These are phyloP conservation scores for Tetramorium alpestre DNA, from an alignment of 1,140 invertebrate species.

Conservation along the genomic window DNA sequence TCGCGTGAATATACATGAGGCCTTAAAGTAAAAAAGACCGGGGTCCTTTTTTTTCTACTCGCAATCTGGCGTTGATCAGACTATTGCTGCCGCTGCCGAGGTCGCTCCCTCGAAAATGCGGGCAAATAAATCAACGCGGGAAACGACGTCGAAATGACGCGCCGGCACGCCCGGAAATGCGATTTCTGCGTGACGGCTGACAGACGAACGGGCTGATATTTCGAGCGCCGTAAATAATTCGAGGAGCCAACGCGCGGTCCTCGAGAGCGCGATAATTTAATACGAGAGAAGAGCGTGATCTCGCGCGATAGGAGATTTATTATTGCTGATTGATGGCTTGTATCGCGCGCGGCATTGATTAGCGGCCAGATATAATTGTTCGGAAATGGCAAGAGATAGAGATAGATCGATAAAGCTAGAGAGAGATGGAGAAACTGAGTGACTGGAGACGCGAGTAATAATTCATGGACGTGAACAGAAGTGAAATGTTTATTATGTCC, in stretches of 20 bases:
- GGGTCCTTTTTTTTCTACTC: background rate
- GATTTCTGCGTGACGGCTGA: slow-evolving; percentile 62
- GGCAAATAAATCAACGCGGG: slow-evolving; percentile 57
- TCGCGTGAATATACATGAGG: background rate
- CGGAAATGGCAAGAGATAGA: background rate
- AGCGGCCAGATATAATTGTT: slow-evolving; percentile 48
- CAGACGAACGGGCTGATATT: slow-evolving; percentile 56
- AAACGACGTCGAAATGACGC: slow-evolving; percentile 55
- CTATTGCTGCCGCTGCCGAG: background rate
- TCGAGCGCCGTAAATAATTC: slow-evolving; percentile 60
- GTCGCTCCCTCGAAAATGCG: slow-evolving; percentile 40
- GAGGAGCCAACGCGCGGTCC: slow-evolving; percentile 46
- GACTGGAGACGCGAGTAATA: slow-evolving; percentile 27
- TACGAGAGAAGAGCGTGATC: slow-evolving; percentile 41
- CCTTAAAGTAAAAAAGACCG: background rate
- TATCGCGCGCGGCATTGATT: slow-evolving; percentile 47
- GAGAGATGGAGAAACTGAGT: background rate
- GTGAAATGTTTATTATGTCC: slow-evolving; percentile 23
- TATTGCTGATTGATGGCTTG: slow-evolving; percentile 56
- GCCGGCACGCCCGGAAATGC: slow-evolving; percentile 52
- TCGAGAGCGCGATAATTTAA: slow-evolving; percentile 56
- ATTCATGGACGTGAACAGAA: slow-evolving; percentile 23
- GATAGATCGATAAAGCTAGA: background rate
- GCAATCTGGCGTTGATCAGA: background rate
- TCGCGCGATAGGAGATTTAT: slow-evolving; percentile 40